Evolutionary conservation across 2,888 invertebrate genomes (phyloP), one percentile per base, ranked within the genome.

Genomic region (Leucoptera coffeella): DNA sequence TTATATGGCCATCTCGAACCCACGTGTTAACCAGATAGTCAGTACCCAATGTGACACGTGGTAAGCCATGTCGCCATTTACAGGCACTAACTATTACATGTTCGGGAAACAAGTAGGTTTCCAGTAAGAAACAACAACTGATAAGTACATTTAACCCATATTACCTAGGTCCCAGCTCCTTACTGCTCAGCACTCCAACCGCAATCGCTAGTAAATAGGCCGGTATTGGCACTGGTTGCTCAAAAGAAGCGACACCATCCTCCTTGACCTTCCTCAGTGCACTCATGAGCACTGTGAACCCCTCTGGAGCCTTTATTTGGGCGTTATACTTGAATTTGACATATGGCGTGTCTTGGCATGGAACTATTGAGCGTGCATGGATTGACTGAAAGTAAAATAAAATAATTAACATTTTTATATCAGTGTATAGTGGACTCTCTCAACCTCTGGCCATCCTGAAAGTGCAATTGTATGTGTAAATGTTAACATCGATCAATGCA

Each of bases 321-420:
- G 90, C 89, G 28, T 77, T 73, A 49, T 92, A 95, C 0, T 87
- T 82, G 37, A 82, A 79, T 61, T 96, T 96, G 0, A 93, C 86
- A 1, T 82, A 77, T 0, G 95, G 94, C 0, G 91, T 83, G 65
- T 95, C 92, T 65, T 95, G 94, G 45, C 93, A 94, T 0, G 95
- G 95, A 3, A 93, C 40, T 36, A 94, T 78, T 3, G 93, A 88
- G 23, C 94, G 77, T 1, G 90, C 89, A 61, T 92, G 89, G 36
- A 92, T 91, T 2, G 89, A 84, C 82, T 87, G 47, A 15, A 55
- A 36, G 34, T 12, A 10, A 22, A 28, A 30, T 28, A 33, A 14
- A 34, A 22, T 30, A 13, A 27, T 30, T 30, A 14, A 22, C 12
- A 19, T 19, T 15, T 11, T 21, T 9, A 20, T 25, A 15, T 8